Percentiles rank a stretch among this genome's conserved stretches.
Conservation (phyloP, 2,888 invertebrate genomes). For the Cremastobaeus sp. region DNA sequence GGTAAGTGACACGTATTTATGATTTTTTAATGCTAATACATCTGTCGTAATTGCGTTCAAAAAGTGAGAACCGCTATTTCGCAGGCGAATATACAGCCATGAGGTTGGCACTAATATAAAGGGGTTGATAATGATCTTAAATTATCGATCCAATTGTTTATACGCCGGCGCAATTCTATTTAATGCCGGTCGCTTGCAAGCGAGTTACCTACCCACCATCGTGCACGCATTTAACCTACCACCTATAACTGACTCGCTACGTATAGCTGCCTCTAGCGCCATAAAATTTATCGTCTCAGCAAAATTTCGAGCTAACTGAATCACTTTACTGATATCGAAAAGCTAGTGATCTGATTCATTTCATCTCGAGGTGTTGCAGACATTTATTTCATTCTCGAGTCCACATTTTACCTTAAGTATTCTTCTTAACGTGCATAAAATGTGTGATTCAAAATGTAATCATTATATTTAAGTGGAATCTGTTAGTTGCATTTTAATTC, state of each 20-base stretch:
- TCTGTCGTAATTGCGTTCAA: slow-evolving; percentile 54
- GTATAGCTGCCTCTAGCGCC: slow-evolving; percentile 60
- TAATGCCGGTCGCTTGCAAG: slow-evolving; percentile 69
- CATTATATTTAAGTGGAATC: too few species aligned
- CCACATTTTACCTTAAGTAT: slow-evolving; percentile 17
- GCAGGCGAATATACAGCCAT: slow-evolving; percentile 70
- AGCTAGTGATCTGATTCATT: slow-evolving; percentile 71
- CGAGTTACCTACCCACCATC: slow-evolving; percentile 61
- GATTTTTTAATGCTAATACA: slow-evolving; percentile 57
- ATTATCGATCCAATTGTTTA: slow-evolving; percentile 78
- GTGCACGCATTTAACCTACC: slow-evolving; percentile 61
- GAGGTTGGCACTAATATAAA: slow-evolving; percentile 74
- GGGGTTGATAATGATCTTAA: slow-evolving; percentile 77
- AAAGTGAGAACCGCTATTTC: slow-evolving; percentile 69
- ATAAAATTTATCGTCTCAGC: slow-evolving; percentile 74
- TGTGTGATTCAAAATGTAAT: neutral
- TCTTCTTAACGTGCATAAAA: too few species aligned
- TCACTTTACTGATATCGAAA: slow-evolving; percentile 72
- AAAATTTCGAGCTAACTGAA: slow-evolving; percentile 74
- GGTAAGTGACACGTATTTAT: slow-evolving; percentile 54
- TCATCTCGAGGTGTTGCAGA: slow-evolving; percentile 61
- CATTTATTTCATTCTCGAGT: slow-evolving; percentile 4
- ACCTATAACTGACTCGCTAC: slow-evolving; percentile 61
- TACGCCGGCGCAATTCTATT: slow-evolving; percentile 76
- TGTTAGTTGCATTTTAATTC: too few species aligned